Conservation (phyloP, 2,113 vertebrate species). For the Microcebus murinus region DNA sequence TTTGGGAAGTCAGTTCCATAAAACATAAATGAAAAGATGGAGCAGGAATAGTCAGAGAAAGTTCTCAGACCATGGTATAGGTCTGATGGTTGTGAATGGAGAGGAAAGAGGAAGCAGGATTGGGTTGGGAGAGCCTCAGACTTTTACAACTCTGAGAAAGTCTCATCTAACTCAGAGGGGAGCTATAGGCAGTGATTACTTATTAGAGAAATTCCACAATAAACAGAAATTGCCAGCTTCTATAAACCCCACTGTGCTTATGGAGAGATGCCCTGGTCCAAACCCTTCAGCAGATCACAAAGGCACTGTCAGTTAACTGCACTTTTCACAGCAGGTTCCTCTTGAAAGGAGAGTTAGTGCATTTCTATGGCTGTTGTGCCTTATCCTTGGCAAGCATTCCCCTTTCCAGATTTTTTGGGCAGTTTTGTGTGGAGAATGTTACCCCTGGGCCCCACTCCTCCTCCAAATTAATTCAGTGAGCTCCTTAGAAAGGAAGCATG, state of each 20-base stretch:
- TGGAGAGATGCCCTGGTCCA: not conserved
- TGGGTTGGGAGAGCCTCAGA: not conserved
- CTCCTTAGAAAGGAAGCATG: not conserved
- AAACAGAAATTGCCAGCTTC: not conserved
- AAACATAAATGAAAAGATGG: not conserved
- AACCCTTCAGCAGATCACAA: not conserved
- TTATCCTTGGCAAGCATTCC: not conserved
- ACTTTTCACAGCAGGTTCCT: not conserved
- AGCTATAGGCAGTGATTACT: not conserved
- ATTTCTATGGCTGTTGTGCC: not conserved
- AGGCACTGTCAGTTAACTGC: not conserved
- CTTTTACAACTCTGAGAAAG: not conserved
- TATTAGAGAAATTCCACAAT: not conserved
- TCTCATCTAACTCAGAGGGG: not conserved
- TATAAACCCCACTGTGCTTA: not conserved
- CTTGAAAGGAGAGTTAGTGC: not conserved
- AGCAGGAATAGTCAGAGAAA: not conserved
- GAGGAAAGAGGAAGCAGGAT: not conserved
- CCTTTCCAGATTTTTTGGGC: not conserved
- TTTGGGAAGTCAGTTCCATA: not conserved
- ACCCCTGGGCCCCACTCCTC: not conserved
- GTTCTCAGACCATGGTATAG: not conserved
- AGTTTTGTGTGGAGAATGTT: not conserved
- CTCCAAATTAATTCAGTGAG: constrained; percentile 29
- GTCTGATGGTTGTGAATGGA: not conserved